phyloP scores from a whole-genome alignment of 2,888 invertebrate genomes.

The Apocheima hispidaria region DNA sequence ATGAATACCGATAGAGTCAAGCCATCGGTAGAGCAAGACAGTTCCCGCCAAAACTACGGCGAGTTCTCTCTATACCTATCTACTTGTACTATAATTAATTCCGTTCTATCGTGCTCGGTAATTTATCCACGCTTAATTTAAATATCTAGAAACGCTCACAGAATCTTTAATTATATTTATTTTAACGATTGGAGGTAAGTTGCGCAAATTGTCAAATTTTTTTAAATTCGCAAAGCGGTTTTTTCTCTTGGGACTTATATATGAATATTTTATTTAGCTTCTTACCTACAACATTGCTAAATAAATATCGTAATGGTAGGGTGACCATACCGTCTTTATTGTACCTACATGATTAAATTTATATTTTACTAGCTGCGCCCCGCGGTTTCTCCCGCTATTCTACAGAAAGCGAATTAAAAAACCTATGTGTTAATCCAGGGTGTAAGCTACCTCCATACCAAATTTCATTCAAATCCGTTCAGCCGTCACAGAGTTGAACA shows the following conservation, averaged over 20 bases:
- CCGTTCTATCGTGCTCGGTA: neutral
- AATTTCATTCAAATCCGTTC: too few relatives aligned
- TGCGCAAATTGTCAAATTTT: neutral
- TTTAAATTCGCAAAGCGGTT: slow-evolving; percentile 8
- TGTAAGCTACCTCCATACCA: too few relatives aligned
- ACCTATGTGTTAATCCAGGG: too few relatives aligned
- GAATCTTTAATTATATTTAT: neutral
- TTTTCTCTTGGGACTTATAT: slow-evolving; percentile 9
- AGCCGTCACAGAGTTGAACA: too few relatives aligned
- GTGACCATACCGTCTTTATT: slow-evolving; percentile 16
- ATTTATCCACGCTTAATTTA: neutral
- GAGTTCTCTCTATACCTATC: too few relatives aligned
- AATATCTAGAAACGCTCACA: slow-evolving; percentile 1
- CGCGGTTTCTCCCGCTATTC: neutral
- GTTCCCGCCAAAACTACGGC: too few relatives aligned
- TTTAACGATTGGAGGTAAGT: neutral
- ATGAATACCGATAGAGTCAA: too few relatives aligned
- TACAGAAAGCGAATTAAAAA: too few relatives aligned
- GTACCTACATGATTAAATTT: neutral
- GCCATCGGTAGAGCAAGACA: too few relatives aligned
- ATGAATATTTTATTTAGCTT: slow-evolving; percentile 16
- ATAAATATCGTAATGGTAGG: slow-evolving; percentile 28
- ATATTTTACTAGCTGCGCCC: neutral
- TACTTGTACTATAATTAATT: neutral
- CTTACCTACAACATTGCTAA: slow-evolving; percentile 22